These are phyloP conservation scores for Cheilinus undulatus DNA, from an alignment of 2,113 vertebrate species.

Conservation along the genomic window DNA sequence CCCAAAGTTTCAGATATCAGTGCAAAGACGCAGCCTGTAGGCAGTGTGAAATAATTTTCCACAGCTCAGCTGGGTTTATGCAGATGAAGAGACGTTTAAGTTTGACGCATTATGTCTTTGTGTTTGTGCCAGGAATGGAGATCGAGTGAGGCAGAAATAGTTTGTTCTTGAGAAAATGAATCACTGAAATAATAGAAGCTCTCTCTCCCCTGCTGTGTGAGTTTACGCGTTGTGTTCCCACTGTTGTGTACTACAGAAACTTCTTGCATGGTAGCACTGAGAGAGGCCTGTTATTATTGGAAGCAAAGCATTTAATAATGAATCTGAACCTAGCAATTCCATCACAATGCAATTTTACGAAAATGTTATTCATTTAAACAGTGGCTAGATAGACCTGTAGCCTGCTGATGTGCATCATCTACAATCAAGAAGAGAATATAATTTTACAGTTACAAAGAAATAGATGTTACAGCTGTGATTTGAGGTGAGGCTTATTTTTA, in stretches of 20 bases:
- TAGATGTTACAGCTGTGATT: background rate
- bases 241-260: background rate
- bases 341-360: too few relatives aligned
- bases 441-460: too few relatives aligned
- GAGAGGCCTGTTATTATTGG: background rate
- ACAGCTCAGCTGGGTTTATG: slow-evolving; percentile 41
- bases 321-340: background rate
- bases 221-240: slow-evolving; percentile 6
- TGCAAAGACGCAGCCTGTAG: slow-evolving; percentile 22
- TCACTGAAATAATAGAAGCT: slow-evolving; percentile 32
- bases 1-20: slow-evolving; percentile 6
- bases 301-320: background rate
- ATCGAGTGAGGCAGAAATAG: slow-evolving; percentile 35
- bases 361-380: too few relatives aligned
- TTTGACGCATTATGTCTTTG: slow-evolving; percentile 56
- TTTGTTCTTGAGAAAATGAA: slow-evolving; percentile 44
- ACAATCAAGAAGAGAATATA: too few relatives aligned
- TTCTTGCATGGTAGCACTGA: background rate
- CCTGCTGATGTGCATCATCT: background rate
- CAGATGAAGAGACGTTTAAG: slow-evolving; percentile 51
- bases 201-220: slow-evolving; percentile 18
- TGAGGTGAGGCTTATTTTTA: background rate
- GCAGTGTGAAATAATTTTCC: slow-evolving; percentile 39
- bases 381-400: too few relatives aligned
- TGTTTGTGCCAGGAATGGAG: slow-evolving; percentile 45